Evolutionary conservation across 1,140 invertebrate genomes (phyloP).

Genomic region (Caenorhabditis remanei): DNA sequence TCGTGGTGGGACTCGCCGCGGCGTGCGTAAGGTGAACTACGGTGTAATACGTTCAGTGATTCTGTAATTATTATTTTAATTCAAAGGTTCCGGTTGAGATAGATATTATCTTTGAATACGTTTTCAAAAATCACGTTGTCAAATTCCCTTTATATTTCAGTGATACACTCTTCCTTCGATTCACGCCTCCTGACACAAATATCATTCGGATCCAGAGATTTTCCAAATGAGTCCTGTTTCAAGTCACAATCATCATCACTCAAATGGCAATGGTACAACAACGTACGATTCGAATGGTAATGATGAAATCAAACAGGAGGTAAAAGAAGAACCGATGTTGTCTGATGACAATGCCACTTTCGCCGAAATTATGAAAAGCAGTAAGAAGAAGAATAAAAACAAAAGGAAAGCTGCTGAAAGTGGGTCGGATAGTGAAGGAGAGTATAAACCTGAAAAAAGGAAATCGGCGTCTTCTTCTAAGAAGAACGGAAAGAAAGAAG

Average conservation of each 20-base stretch:
- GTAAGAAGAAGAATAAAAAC: constrained; percentile 51
- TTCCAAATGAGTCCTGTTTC: background rate
- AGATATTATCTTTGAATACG: too few relatives aligned
- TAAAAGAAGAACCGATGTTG: constrained; percentile 42
- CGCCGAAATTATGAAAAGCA: constrained; percentile 25
- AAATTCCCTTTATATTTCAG: constrained; percentile 1
- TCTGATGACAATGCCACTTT: constrained; percentile 19
- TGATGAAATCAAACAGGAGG: constrained; percentile 46
- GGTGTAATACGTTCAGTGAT: too few relatives aligned
- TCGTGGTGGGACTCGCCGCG: constrained; percentile 49
- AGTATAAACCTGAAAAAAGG: constrained; percentile 59
- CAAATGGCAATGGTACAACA: constrained; percentile 19
- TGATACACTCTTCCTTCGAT: background rate
- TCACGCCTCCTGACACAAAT: background rate
- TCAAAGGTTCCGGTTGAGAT: too few relatives aligned
- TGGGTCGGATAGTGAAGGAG: constrained; percentile 39
- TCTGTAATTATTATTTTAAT: too few relatives aligned
- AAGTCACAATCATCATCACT: background rate
- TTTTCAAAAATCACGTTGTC: too few relatives aligned
- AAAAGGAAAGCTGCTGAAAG: constrained; percentile 16
- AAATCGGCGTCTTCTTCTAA: constrained; percentile 8
- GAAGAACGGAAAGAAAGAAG: constrained; percentile 54
- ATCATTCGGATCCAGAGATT: background rate
- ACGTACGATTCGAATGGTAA: constrained; percentile 40
- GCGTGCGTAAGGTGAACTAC: constrained; percentile 44